phyloP scores from a whole-genome alignment of 2,888 invertebrate species.

The Chaetogeoica ovagalla region DNA sequence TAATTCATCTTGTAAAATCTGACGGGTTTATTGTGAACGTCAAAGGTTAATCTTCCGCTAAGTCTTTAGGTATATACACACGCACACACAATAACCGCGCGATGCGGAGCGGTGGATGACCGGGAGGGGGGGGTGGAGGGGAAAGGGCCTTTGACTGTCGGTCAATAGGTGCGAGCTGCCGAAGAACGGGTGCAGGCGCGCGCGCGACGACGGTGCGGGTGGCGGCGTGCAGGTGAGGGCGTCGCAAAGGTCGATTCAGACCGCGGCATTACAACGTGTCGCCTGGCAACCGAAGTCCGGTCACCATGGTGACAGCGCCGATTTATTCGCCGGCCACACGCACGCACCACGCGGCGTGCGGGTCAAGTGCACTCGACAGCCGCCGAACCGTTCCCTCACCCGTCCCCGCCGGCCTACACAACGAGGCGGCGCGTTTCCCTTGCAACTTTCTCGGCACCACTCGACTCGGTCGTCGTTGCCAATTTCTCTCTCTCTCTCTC shows the following conservation, averaged over 20 bases:
- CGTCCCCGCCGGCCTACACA: background rate
- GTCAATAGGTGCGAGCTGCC: slow-evolving; percentile 31
- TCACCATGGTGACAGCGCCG: slow-evolving; percentile 53
- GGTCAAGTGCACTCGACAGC: slow-evolving; percentile 49
- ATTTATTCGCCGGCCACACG: slow-evolving; percentile 53
- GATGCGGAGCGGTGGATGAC: background rate
- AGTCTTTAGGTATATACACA: slow-evolving; percentile 23
- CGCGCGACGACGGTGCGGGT: background rate
- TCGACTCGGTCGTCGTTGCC: slow-evolving; percentile 51
- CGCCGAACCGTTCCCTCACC: slow-evolving; percentile 2
- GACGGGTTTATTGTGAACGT: slow-evolving; percentile 46
- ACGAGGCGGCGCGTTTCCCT: slow-evolving; percentile 4
- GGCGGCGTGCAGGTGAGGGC: slow-evolving; percentile 44
- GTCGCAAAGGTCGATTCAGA: slow-evolving; percentile 52
- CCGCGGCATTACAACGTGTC: slow-evolving; percentile 47
- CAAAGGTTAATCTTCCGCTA: slow-evolving; percentile 49
- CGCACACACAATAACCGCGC: slow-evolving; percentile 4
- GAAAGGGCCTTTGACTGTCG: slow-evolving; percentile 52
- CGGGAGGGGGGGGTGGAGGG: no score
- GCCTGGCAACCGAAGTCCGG: slow-evolving; percentile 51
- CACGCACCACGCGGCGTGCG: slow-evolving; percentile 39
- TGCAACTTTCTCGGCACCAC: slow-evolving; percentile 50
- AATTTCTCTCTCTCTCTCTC: slow-evolving; percentile 49
- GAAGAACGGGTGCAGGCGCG: background rate
- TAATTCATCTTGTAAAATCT: slow-evolving; percentile 46